Base-by-base conservation (phyloP, 2,797 vertebrate species). In the Gobionotothen gibberifrons region DNA sequence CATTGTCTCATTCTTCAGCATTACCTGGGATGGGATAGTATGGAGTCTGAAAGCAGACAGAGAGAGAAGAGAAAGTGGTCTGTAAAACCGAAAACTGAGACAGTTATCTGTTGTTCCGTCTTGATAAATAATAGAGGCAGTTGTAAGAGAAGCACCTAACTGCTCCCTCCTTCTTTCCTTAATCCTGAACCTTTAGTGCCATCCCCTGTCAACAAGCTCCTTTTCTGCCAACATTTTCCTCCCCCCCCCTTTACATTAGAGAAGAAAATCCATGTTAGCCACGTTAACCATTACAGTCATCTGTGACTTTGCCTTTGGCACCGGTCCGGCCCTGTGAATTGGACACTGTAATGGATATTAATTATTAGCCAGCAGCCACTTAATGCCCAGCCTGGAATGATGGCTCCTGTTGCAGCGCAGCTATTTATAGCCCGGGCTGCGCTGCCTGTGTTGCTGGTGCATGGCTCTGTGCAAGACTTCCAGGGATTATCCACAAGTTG, bases 341-440 rank as follows among this genome's bases (percentile, higher is more conserved):
- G 81, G 81, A 75, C 89, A 75, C 71, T 74, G 84, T 87, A 92
- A 91, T 90, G 78, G 88, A 87, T 89, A 92, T 94, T 92, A 93
- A 94, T 94, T 92, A 94, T 95, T 92, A 92, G 90, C 90, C 79
- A 88, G 90, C 74, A 90, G 85, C 82, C 87, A 89, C 90, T 91
- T 89, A 88, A 91, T 80, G 60, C 85, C 55, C 60, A 78, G 87
- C 84, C 82, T 80, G 51, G 87, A 89, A 84, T 80, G 85, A 88
- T 54, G 71, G 86, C 85, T 92, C 90, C 79, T 92, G 90, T 91
- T 92, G 89, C 90, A 87, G 85, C 60, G 0, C 2, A 72, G 82
- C 89, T 94, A 94, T 94, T 94, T 92, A 86, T 94, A 94, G 88
- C 64, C 16, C 77, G 39, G 64, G 58, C 75, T 76, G 29, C 62